These are phyloP conservation scores for Choristoneura rosaceana DNA, from an alignment of 2,888 invertebrate species.

Conservation along the genomic window DNA sequence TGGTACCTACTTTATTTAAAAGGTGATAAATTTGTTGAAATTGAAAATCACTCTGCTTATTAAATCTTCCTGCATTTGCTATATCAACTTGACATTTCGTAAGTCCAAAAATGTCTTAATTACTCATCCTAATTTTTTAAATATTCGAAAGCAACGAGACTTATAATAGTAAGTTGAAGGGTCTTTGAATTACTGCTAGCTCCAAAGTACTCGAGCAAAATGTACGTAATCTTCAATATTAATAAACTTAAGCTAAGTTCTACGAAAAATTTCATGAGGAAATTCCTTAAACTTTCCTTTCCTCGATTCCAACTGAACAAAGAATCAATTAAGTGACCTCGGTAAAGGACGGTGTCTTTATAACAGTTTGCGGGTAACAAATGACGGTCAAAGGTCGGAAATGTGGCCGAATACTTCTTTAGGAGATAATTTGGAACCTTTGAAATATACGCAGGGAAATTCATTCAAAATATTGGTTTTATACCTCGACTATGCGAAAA, in stretches of 20 bases:
- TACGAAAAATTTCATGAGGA: slow-evolving; percentile 9
- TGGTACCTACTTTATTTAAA: too few species aligned
- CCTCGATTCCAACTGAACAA: slow-evolving; percentile 21
- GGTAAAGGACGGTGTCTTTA: slow-evolving; percentile 35
- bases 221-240: slow-evolving; percentile 1
- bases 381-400: slow-evolving; percentile 42
- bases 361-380: slow-evolving; percentile 41
- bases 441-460: slow-evolving; percentile 28
- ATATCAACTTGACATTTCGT: too few species aligned
- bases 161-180: not conserved
- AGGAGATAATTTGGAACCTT: slow-evolving; percentile 37
- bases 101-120: not conserved
- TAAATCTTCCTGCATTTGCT: too few species aligned
- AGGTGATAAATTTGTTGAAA: too few species aligned
- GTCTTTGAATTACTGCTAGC: not conserved
- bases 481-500: slow-evolving; percentile 2
- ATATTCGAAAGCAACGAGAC: not conserved
- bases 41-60: too few species aligned
- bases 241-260: not conserved
- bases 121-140: not conserved
- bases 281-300: slow-evolving; percentile 14
- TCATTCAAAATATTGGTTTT: slow-evolving; percentile 24
- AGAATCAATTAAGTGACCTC: slow-evolving; percentile 41
- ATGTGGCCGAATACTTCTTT: slow-evolving; percentile 40
- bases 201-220: not conserved